Percentiles rank a stretch among this genome's conserved stretches.
phyloP scores from a whole-genome alignment of 2,113 vertebrate genomes.

The Chaetura pelagica region DNA sequence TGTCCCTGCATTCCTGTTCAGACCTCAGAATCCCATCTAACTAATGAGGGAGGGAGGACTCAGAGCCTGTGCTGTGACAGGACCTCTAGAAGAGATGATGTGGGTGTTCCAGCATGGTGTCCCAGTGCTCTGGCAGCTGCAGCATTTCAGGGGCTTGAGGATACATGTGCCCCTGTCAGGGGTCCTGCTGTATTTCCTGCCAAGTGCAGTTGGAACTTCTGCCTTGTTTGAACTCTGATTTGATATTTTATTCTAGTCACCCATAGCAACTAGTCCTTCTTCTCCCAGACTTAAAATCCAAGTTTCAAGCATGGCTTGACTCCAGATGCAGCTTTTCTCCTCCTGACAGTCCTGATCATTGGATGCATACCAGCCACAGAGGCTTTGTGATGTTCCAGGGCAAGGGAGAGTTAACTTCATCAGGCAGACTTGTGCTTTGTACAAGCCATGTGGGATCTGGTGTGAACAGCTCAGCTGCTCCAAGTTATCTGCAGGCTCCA shows the following conservation, averaged over 20 bases:
- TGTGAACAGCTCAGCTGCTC: neutral
- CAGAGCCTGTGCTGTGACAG: neutral
- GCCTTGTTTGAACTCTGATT: neutral
- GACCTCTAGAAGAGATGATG: neutral
- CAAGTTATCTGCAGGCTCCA: neutral
- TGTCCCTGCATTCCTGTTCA: neutral
- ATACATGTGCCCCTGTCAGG: accelerated
- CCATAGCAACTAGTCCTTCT: neutral
- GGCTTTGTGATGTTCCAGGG: neutral
- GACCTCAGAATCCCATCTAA: neutral
- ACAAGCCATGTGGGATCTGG: neutral
- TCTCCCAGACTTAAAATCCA: neutral
- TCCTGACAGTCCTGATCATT: neutral
- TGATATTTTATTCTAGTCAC: neutral
- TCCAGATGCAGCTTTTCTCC: neutral
- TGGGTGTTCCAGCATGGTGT: accelerated
- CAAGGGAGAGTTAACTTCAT: neutral
- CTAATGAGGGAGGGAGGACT: neutral
- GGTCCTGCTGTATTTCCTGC: neutral
- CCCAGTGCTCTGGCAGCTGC: neutral
- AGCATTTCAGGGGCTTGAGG: neutral
- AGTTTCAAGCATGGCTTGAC: neutral
- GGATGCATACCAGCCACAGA: neutral
- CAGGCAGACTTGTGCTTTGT: neutral
- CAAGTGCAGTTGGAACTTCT: neutral